Evolutionary conservation across 2,888 invertebrate species (phyloP), one percentile per base, ranked within the genome.

Genomic region (Ptilodon capucinus): DNA sequence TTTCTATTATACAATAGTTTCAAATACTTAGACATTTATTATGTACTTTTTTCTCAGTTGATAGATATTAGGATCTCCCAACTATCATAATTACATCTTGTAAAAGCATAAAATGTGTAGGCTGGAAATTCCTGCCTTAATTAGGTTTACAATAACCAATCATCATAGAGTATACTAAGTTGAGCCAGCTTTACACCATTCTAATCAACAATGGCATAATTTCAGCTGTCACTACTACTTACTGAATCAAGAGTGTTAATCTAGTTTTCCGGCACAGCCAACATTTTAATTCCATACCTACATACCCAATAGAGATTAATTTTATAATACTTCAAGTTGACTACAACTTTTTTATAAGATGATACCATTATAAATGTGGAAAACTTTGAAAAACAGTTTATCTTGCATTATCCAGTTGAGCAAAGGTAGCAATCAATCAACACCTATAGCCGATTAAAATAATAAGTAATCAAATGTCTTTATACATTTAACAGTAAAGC

Each of bases 221-320:
- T 52, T 51, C 56, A 57, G 53, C 43, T 54, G 52, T 47, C 51
- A 45, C 44, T 3, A 5, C n/a, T 58, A 56, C 57, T 61, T 64
- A 64, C 51, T 61, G 53, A 68, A 63, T 65, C 60, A 60, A 42
- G 58, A 57, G 55, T 59, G 47, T 61, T 49, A 57, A 52, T 68
- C 61, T 74, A 74, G 44, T 57, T 61, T 64, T 71, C 72, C 74
- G 56, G 79, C 86, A 86, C 86, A 86, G 86, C 86, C 86, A 84
- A 77, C 71, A 74, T 78, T 76, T 74, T 79, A 78, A 75, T 79
- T 84, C 71, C 74, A 64, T 74, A 73, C 78, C 77, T 79, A 78
- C 34, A 14, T 28, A 32, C 75, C n/a, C 68, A 65, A 73, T 74
- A 71, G 51, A 67, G 50, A 68, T 68, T 70, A 68, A 62, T 64